Percentiles rank a stretch among this genome's conserved stretches.
phyloP scores from a whole-genome alignment of 2,113 vertebrate genomes.

The Phasianus colchicus region DNA sequence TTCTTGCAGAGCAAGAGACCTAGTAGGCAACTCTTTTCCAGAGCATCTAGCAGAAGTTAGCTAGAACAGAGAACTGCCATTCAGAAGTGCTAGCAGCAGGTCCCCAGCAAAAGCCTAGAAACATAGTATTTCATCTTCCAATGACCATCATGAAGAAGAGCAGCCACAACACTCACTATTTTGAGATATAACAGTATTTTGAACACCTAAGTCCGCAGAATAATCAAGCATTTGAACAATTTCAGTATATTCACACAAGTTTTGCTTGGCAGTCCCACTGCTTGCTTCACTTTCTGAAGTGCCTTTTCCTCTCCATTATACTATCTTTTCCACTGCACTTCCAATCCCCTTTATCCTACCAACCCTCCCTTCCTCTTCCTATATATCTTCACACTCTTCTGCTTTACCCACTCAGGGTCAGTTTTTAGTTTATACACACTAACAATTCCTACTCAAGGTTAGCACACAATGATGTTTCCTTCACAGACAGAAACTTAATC shows the following conservation, averaged over 20 bases:
- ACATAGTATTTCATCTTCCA: neutral
- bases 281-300: neutral
- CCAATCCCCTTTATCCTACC: neutral
- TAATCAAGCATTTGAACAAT: neutral
- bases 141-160: neutral
- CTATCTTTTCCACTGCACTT: neutral
- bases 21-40: neutral
- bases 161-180: neutral
- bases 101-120: too few species aligned
- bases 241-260: neutral
- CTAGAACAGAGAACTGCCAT: neutral
- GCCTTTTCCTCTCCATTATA: constrained; percentile 10
- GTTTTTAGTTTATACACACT: neutral
- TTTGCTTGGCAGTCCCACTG: neutral
- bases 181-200: neutral
- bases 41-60: neutral
- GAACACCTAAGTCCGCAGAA: neutral
- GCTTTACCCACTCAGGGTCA: neutral
- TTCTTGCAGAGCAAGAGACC: neutral
- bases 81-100: neutral
- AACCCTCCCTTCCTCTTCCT: constrained; percentile 23
- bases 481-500: neutral
- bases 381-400: neutral
- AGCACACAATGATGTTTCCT: neutral
- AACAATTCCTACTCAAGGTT: neutral